Base-by-base conservation (phyloP, 2,888 invertebrate species). In the Eristalinus sepulchralis region DNA sequence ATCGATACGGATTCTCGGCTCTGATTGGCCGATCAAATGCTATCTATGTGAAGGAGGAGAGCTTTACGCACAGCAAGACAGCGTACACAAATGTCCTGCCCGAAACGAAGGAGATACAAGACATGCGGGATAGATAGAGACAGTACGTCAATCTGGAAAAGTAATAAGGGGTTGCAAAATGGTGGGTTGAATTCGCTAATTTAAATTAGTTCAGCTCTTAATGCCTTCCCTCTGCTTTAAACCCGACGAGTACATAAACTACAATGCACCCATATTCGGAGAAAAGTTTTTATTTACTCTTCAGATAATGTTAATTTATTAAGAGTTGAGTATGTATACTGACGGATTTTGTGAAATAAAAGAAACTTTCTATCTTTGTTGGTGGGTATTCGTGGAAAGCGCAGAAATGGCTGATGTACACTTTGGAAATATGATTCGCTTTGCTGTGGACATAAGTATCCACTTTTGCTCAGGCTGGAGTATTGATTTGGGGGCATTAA, bases 121-220 rank as follows among this genome's bases (percentile, higher is more conserved):
- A 66, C 34, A 60, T 70, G 34, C 31, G 63, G 57, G 82, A 53
- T 60, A 82, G 73, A 85, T 66, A 78, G 73, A 86, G 71, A 85
- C 55, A 67, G 70, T 22, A 66, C 11, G 22, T 17, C 70, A 70
- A 55, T 66, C 11, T 59, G 11, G 20, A 59, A 75, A 72, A 70
- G 59, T 82, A 59, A 64, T 34, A 82, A 66, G 86, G 83, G 75
- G 73, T 78, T 83, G 83, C 86, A 75, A 83, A 86, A 86, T 83
- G 78, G 86, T 86, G 86, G 86, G 83, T 79, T 86, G 78, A 83
- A 86, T 70, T 70, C 70, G 78, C 82, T 86, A 83, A 83, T 83
- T 86, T 86, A 86, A 83, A 83, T 79, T 83, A 79, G 79, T 86
- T 83, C 71, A 86, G 75, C 83, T 57, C 71, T 79, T 86, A 75